phyloP scores from a whole-genome alignment of 1,140 invertebrate species.

The Drosophila ambigua region DNA sequence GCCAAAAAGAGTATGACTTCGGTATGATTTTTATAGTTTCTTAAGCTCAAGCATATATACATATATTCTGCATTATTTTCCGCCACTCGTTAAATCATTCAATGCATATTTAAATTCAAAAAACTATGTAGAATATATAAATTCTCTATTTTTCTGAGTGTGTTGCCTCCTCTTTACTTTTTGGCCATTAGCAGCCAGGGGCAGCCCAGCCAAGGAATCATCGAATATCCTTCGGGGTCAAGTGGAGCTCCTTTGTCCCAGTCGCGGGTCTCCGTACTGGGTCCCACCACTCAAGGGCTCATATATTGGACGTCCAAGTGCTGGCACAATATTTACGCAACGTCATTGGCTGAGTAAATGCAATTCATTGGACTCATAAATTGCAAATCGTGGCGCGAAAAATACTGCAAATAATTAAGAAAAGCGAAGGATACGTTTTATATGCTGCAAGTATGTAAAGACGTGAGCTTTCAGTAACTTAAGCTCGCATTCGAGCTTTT shows the following conservation, averaged over 20 bases:
- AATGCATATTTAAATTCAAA: no score
- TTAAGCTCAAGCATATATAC: no score
- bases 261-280: conserved; percentile 7
- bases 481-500: conserved; percentile 3
- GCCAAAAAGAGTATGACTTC: neutral
- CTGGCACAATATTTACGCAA: conserved; percentile 53
- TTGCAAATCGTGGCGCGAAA: conserved; percentile 38
- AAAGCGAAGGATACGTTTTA: neutral
- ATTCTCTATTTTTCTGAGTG: conserved; percentile 1
- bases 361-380: conserved; percentile 71
- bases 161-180: conserved; percentile 44
- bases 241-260: conserved; percentile 40
- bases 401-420: conserved; percentile 45
- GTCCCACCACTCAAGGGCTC: conserved; percentile 36
- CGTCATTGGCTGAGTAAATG: conserved; percentile 56
- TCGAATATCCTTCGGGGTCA: conserved; percentile 62
- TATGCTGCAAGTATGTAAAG: neutral
- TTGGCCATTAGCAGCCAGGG: conserved; percentile 60
- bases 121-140: no score
- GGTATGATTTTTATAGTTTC: neutral
- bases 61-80: neutral
- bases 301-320: conserved; percentile 42
- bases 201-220: conserved; percentile 6
- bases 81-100: no score
- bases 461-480: conserved; percentile 4